Percentiles rank a stretch among this genome's conserved stretches.
Conservation (phyloP, 2,113 vertebrate species). For the Microcebus murinus region DNA sequence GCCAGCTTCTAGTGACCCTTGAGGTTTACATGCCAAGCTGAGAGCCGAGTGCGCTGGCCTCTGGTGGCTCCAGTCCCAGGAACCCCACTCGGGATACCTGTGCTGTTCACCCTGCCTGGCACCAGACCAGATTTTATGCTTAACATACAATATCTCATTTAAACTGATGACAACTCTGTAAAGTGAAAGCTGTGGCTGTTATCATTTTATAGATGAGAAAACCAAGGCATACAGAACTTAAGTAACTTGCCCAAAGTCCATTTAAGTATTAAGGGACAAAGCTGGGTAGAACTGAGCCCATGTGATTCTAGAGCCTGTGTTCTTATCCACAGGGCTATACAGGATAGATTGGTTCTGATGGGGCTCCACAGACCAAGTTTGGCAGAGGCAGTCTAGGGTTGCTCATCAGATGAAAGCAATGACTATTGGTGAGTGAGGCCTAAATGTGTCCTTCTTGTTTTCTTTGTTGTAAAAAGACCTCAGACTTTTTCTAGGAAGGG, state of each 20-base stretch:
- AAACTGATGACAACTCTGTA: background rate
- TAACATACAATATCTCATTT: background rate
- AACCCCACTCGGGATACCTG: fast-evolving
- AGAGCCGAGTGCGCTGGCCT: fast-evolving
- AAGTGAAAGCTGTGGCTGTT: background rate
- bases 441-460: background rate
- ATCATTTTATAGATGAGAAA: background rate
- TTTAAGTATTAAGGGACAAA: too few species aligned
- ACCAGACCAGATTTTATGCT: background rate
- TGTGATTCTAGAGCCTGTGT: background rate
- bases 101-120: background rate
- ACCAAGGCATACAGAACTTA: background rate
- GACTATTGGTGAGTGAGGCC: background rate
- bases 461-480: background rate
- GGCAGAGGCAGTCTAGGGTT: background rate
- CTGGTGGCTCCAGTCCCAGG: fast-evolving
- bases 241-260: background rate
- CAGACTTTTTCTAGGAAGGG: background rate
- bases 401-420: background rate
- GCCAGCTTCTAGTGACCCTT: background rate
- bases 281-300: background rate
- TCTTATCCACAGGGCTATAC: fast-evolving
- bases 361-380: background rate
- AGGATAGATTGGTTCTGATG: background rate
- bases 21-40: background rate